These are phyloP conservation scores for Sinelater perroti DNA, from an alignment of 2,888 invertebrate species.

Conservation along the genomic window DNA sequence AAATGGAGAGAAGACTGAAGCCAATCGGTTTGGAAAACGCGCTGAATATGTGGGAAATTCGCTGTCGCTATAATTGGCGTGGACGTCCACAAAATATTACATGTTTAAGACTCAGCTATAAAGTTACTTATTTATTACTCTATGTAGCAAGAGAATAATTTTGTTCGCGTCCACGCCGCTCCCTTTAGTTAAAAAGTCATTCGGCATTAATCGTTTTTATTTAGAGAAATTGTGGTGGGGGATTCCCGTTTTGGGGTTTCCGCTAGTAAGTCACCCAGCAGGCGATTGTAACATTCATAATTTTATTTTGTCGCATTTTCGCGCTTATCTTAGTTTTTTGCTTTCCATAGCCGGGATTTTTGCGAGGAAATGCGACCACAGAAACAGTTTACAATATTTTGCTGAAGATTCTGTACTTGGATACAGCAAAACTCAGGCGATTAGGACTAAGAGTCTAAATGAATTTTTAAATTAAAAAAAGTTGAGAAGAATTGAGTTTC, in stretches of 20 bases:
- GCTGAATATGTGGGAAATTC: no score
- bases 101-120: no score
- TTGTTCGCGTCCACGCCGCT: background rate
- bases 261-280: conserved; percentile 12
- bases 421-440: background rate
- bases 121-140: no score
- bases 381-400: no score
- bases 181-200: background rate
- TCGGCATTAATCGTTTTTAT: background rate
- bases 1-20: no score
- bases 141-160: no score
- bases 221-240: background rate
- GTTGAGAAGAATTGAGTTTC: no score
- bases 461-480: no score
- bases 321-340: background rate
- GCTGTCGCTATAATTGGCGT: no score
- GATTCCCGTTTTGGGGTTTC: background rate
- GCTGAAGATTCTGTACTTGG: background rate
- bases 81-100: no score
- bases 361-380: background rate
- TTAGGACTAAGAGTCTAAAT: background rate
- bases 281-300: conserved; percentile 29
- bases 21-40: no score
- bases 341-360: background rate
- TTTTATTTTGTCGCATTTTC: conserved; percentile 5